Evolutionary conservation across 2,797 vertebrate species (phyloP).

Genomic region (Halcyon leucocephala): DNA sequence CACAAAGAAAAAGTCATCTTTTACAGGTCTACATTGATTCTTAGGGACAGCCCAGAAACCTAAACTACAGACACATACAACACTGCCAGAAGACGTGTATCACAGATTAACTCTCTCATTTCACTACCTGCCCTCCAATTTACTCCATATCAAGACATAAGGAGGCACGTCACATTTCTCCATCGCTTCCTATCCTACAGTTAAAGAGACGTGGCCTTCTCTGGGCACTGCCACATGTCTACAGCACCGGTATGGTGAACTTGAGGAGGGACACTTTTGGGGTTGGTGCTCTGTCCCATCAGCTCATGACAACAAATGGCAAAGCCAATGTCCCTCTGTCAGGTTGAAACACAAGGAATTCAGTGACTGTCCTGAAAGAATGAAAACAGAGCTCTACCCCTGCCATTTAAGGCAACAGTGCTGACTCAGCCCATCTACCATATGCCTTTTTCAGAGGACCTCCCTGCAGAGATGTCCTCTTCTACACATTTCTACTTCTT

Average conservation of each 20-base stretch:
- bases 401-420: background rate
- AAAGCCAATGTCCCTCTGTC: background rate
- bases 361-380: background rate
- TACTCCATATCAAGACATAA: background rate
- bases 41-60: background rate
- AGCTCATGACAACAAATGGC: background rate
- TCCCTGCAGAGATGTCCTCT: background rate
- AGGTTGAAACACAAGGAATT: background rate
- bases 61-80: background rate
- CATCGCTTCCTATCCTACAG: background rate
- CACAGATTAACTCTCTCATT: background rate
- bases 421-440: background rate
- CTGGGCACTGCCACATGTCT: background rate
- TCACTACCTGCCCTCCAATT: background rate
- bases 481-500: background rate
- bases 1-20: background rate
- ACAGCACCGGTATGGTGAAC: background rate
- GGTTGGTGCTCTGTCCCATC: background rate
- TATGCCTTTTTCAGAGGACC: background rate
- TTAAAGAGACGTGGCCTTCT: background rate
- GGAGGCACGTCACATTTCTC: background rate
- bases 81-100: background rate
- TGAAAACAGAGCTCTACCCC: rapidly evolving
- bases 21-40: background rate
- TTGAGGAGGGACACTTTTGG: background rate